Base-by-base conservation (phyloP, 2,888 invertebrate species). In the Limnephilus marmoratus region DNA sequence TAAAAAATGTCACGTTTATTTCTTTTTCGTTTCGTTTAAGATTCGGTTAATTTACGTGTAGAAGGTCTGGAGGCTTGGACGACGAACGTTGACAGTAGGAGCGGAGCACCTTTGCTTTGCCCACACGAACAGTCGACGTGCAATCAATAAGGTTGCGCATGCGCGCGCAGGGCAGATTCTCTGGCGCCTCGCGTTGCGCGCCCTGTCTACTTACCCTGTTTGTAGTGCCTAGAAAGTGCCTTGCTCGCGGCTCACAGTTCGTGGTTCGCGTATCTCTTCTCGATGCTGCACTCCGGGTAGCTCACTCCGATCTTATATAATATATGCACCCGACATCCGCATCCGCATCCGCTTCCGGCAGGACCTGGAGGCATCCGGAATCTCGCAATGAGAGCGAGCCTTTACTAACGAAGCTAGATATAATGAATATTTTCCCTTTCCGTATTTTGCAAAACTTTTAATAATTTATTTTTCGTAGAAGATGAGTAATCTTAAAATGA, bases 111-210 rank as follows among this genome's bases (percentile, higher is more conserved):
- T 91, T 82, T 7, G 68, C 68, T 68, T 34, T 68, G 85, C 85
- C 91, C 90, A 85, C 91, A 82, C 91, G 82, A 89, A 83, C 83
- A 37, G 83, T 82, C 34, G 88, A 45, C 90, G 85, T 89, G 12
- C 68, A 82, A 93, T 92, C 93, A 90, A 92, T 92, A 93, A 41
- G 53, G 24, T 15, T 49, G 82, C 91, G 92, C 92, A 49, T 37
- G 92, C 92, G 92, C 92, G 87, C 18, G 11, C 18, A 37, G 90
- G 92, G 80, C 31, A 45, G 86, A 49, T 45, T 11, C 29, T 29
- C 29, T 45, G 45, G 86, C 86, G 86, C 49, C 86, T 34, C 37
- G 49, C 45, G 45, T 9, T 34, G 85, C 13, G 68, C 90, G 85
- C 90, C 68, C 37, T 85, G 37, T 24, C 41, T 83, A 15, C 15